Conservation (phyloP, 2,797 vertebrate genomes). For the Typhlichthys subterraneus region DNA sequence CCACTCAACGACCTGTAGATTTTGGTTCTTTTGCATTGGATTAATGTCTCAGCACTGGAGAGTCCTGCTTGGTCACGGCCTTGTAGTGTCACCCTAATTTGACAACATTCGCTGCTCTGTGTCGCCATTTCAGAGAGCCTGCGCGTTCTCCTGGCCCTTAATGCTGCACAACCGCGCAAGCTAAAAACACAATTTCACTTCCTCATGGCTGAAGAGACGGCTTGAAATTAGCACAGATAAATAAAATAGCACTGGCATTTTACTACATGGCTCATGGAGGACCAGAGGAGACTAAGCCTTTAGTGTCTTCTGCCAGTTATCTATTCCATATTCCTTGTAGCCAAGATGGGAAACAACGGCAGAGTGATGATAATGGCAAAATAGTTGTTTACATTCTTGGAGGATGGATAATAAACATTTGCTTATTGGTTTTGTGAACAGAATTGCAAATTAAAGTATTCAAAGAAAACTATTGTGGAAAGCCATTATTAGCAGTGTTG, state of each 20-base stretch:
- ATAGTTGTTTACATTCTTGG: conserved; percentile 48
- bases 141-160: too few relatives aligned
- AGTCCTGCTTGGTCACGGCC: neutral
- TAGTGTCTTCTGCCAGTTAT: too few relatives aligned
- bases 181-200: too few relatives aligned
- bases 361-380: conserved; percentile 59
- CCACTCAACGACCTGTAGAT: too few relatives aligned
- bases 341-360: conserved; percentile 29
- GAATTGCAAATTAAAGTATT: conserved; percentile 34
- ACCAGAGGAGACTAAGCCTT: conserved; percentile 52
- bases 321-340: too few relatives aligned
- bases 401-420: conserved; percentile 53
- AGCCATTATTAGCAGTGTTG: conserved; percentile 14
- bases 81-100: conserved; percentile 17
- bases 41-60: too few relatives aligned
- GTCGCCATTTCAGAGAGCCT: too few relatives aligned
- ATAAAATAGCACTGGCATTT: conserved; percentile 56
- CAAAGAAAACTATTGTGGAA: conserved; percentile 9
- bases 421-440: conserved; percentile 39
- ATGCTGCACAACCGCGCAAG: too few relatives aligned
- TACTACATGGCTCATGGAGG: conserved; percentile 63
- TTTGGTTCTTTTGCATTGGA: too few relatives aligned
- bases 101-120: too few relatives aligned
- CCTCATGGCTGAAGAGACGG: too few relatives aligned
- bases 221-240: conserved; percentile 46